Evolutionary conservation across 2,888 invertebrate genomes (phyloP).

Genomic region (Ommatoiulus sabulosus): DNA sequence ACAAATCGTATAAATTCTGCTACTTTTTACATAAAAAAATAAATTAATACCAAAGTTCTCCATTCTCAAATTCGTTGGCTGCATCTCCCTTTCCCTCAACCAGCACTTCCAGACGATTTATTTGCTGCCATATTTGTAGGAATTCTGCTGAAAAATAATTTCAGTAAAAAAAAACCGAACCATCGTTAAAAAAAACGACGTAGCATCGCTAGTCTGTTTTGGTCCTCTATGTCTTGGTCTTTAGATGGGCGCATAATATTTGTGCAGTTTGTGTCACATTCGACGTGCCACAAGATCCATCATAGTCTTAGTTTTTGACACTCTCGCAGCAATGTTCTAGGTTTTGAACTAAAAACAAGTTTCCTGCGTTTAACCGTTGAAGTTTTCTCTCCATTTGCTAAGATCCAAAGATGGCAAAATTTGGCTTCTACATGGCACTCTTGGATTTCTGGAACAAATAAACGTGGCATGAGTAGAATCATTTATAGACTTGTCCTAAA

Average conservation of each 20-base stretch:
- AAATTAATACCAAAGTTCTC: neutral
- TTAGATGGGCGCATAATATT: neutral
- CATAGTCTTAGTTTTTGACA: neutral
- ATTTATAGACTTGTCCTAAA: too few relatives aligned
- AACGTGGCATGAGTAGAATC: neutral
- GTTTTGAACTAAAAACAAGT: neutral
- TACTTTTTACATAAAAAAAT: neutral
- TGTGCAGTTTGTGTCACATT: neutral
- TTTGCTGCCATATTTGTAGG: neutral
- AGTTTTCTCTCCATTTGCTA: slow-evolving; percentile 85
- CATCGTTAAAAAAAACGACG: neutral
- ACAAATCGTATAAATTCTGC: neutral
- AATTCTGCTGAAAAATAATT: neutral
- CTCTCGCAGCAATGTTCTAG: neutral
- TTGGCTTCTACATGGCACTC: slow-evolving; percentile 90
- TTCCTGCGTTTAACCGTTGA: slow-evolving; percentile 49
- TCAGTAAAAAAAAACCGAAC: too few relatives aligned
- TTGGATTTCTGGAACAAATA: slow-evolving; percentile 80
- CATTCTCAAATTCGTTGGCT: neutral
- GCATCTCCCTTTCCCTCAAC: neutral
- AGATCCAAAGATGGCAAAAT: slow-evolving; percentile 88
- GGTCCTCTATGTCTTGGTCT: neutral
- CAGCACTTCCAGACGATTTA: neutral
- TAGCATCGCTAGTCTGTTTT: neutral
- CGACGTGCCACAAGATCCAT: neutral